These are phyloP conservation scores for Brachionus plicatilis DNA, from an alignment of 1,140 invertebrate genomes.

Conservation along the genomic window DNA sequence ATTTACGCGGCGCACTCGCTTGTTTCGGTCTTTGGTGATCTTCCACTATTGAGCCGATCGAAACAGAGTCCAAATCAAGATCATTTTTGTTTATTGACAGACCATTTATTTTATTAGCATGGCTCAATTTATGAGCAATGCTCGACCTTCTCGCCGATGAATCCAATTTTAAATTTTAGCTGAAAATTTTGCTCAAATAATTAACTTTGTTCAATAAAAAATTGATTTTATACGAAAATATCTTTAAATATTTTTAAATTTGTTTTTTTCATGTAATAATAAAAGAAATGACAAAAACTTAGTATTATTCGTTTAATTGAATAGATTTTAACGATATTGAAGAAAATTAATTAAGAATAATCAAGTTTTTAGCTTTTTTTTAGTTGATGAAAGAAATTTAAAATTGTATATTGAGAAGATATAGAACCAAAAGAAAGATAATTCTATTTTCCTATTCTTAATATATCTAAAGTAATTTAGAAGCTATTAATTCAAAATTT, in stretches of 20 bases:
- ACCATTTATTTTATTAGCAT: background rate
- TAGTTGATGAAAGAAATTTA: background rate
- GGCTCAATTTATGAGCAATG: background rate
- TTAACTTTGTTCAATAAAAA: background rate
- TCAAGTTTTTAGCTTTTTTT: background rate
- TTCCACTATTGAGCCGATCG: background rate
- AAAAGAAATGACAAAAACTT: background rate
- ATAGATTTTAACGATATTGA: background rate
- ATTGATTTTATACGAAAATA: background rate
- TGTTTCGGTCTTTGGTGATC: background rate
- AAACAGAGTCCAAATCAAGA: background rate
- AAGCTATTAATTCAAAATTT: background rate
- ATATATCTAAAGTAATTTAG: background rate
- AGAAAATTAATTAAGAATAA: background rate
- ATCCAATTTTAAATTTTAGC: background rate
- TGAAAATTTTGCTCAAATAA: background rate
- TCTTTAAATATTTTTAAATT: background rate
- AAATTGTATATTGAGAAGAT: background rate
- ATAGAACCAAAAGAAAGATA: background rate
- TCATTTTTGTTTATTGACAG: background rate
- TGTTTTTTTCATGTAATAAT: background rate
- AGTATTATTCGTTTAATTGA: background rate
- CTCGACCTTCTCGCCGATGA: background rate
- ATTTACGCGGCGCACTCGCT: background rate
- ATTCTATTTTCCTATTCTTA: background rate